Evolutionary conservation across 2,888 invertebrate genomes (phyloP).

Genomic region (Caenorhabditis sp.): DNA sequence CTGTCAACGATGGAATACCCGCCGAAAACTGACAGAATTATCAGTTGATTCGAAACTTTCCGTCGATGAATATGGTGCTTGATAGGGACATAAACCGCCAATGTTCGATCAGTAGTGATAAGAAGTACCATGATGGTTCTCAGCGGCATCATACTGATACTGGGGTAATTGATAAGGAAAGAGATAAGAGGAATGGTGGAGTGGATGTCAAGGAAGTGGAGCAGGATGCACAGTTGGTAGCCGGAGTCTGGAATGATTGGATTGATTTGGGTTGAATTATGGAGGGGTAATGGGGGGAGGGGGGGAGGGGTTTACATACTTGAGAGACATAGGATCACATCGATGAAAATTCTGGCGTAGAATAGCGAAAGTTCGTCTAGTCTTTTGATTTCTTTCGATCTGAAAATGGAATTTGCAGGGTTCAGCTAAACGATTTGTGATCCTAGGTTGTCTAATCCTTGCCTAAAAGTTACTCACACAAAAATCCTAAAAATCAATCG

Average conservation of each 20-base stretch:
- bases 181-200: background rate
- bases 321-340: background rate
- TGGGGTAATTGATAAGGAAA: background rate
- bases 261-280: too few species aligned
- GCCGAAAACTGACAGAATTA: background rate
- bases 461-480: too few species aligned
- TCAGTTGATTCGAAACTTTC: background rate
- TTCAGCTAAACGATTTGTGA: too few species aligned
- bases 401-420: background rate
- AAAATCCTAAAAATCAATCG: too few species aligned
- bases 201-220: too few species aligned
- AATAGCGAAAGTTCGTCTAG: background rate
- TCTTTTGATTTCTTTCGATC: constrained; percentile 16
- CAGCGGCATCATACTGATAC: background rate
- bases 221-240: too few species aligned
- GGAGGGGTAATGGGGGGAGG: too few species aligned
- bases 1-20: too few species aligned
- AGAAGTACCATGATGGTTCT: background rate
- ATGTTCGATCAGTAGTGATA: background rate
- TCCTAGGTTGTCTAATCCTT: too few species aligned
- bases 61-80: background rate
- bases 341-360: constrained; percentile 4
- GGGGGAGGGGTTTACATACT: too few species aligned
- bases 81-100: background rate
- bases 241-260: too few species aligned